phyloP scores from a whole-genome alignment of 2,797 vertebrate genomes.

The Anguilla anguilla region DNA sequence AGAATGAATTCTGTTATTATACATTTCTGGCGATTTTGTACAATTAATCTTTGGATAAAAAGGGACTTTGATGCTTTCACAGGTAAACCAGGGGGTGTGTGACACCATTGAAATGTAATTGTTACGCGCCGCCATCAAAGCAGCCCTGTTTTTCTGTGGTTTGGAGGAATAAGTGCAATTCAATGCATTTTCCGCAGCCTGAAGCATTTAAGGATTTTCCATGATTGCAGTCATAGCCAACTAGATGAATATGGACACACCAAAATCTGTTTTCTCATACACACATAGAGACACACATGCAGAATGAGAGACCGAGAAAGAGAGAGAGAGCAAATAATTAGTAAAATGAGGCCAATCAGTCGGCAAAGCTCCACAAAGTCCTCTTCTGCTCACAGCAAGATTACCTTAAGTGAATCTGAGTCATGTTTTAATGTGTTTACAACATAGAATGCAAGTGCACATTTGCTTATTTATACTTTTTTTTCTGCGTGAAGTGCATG shows the following conservation, averaged over 20 bases:
- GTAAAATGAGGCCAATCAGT: background rate
- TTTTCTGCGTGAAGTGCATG: background rate
- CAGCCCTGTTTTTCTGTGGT: background rate
- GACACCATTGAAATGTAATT: constrained; percentile 19
- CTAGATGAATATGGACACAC: background rate
- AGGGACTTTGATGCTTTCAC: background rate
- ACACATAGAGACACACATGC: background rate
- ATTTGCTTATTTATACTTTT: background rate
- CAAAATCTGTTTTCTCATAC: background rate
- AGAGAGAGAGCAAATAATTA: background rate
- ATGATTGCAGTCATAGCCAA: background rate
- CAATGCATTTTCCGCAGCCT: too few species aligned
- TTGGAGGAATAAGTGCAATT: background rate
- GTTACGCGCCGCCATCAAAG: background rate
- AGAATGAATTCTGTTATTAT: background rate
- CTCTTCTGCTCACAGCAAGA: background rate
- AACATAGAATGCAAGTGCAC: background rate
- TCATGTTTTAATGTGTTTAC: background rate
- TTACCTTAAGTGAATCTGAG: background rate
- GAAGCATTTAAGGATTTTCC: background rate
- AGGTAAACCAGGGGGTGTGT: constrained; percentile 8
- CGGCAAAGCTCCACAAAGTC: background rate
- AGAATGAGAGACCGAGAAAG: background rate
- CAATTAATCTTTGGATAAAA: constrained; percentile 14
- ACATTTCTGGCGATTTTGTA: constrained; percentile 5